A percentile compares a stretch with the other conserved stretches of the same genome.
Evolutionary conservation across 2,888 invertebrate genomes (phyloP).

Genomic region (Clunio marinus): DNA sequence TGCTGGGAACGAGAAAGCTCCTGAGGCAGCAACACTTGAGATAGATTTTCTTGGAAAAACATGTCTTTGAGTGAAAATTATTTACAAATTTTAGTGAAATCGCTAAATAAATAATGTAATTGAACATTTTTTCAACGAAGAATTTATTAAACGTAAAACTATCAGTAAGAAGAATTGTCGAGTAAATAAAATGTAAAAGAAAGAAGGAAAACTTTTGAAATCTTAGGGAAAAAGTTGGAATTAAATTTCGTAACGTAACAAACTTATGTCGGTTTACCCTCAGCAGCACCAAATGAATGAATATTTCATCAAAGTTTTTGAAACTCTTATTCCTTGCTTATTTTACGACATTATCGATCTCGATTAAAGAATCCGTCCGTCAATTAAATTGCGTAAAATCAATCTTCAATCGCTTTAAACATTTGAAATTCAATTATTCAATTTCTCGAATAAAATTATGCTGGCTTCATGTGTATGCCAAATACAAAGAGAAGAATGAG

Average conservation of each 20-base stretch:
- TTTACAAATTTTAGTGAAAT: neutral
- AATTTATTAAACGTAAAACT: too few relatives aligned
- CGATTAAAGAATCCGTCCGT: conserved; percentile 11
- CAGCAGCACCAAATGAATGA: neutral
- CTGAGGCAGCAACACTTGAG: conserved; percentile 19
- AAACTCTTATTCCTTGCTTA: neutral
- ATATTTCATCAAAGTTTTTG: neutral
- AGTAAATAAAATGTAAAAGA: too few relatives aligned
- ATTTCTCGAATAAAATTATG: neutral
- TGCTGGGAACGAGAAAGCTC: neutral
- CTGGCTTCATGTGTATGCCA: neutral
- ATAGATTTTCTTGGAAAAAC: conserved; percentile 8
- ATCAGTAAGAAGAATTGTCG: too few relatives aligned
- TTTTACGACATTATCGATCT: conserved; percentile 11
- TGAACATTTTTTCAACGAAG: too few relatives aligned
- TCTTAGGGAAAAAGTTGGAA: neutral
- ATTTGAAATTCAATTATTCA: conserved; percentile 31
- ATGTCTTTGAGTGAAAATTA: neutral
- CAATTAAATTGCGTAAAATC: conserved; percentile 31
- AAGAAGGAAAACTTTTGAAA: neutral
- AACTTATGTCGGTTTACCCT: conserved; percentile 6
- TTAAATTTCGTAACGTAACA: neutral
- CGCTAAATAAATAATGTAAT: too few relatives aligned
- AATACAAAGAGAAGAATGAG: neutral
- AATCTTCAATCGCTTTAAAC: conserved; percentile 30